Conservation (phyloP, 2,113 vertebrate genomes). For the Cisticola juncidis region DNA sequence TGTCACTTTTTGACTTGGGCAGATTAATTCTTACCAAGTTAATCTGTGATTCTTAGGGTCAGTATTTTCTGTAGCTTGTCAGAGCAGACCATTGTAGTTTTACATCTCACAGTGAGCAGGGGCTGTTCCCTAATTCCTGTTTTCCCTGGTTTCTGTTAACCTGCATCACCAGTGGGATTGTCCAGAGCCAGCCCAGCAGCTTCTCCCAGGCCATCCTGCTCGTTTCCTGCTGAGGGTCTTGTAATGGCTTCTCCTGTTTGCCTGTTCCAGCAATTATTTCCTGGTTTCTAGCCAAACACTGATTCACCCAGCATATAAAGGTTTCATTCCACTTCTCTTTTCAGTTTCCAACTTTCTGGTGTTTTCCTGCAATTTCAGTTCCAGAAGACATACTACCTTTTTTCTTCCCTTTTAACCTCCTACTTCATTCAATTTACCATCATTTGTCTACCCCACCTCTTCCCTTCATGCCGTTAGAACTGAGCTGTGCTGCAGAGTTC, state of each 20-base stretch:
- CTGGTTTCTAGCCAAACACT: constrained; percentile 44
- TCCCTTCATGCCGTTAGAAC: not conserved
- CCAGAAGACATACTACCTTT: not conserved
- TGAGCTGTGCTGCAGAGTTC: not conserved
- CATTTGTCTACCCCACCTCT: constrained; percentile 7
- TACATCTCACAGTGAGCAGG: not conserved
- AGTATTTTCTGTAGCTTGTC: not conserved
- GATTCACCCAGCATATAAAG: constrained; percentile 47
- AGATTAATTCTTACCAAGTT: not conserved
- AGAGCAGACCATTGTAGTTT: not conserved
- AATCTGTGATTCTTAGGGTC: not conserved
- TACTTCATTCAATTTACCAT: not conserved
- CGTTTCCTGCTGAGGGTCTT: constrained; percentile 45
- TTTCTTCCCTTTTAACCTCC: not conserved
- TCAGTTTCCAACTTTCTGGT: constrained; percentile 47
- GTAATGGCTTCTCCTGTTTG: constrained; percentile 27
- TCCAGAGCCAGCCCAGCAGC: not conserved
- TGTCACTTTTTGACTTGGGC: not conserved
- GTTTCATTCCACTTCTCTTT: constrained; percentile 52
- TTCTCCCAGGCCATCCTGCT: constrained; percentile 20
- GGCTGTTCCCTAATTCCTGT: not conserved
- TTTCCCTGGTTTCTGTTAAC: not conserved
- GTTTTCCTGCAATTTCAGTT: constrained; percentile 39
- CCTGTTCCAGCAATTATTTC: constrained; percentile 57
- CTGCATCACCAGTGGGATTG: not conserved